Evolutionary conservation across 2,797 vertebrate species (phyloP).

Genomic region (Falco peregrinus): DNA sequence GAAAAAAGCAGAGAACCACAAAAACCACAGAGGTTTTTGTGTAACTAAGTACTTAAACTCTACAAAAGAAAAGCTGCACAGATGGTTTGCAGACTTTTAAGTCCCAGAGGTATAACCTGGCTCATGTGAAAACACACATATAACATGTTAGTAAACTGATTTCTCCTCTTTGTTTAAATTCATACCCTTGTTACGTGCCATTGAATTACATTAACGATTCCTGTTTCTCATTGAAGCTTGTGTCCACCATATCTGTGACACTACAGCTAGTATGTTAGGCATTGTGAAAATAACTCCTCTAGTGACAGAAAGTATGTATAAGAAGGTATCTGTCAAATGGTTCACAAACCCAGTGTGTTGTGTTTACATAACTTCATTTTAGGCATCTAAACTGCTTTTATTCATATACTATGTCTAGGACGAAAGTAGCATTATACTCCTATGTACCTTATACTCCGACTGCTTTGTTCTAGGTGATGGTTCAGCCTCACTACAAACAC

Average conservation of each 20-base stretch:
- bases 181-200: not conserved
- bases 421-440: not conserved
- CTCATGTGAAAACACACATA: not conserved
- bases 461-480: not conserved
- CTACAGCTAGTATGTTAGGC: not conserved
- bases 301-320: not conserved
- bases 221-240: not conserved
- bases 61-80: not conserved
- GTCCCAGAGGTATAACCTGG: not conserved
- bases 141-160: not conserved
- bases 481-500: not conserved
- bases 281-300: not conserved
- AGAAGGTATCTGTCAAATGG: not conserved
- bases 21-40: not conserved
- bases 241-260: not conserved
- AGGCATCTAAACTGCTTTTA: not conserved
- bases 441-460: not conserved
- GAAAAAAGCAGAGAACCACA: not conserved
- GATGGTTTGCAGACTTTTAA: not conserved
- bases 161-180: not conserved
- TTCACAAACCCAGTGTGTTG: not conserved
- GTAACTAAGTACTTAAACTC: not conserved
- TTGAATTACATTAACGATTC: not conserved
- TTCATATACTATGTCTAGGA: not conserved
- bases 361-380: not conserved